Evolutionary conservation across 2,888 invertebrate genomes (phyloP), one percentile per base, ranked within the genome.

Genomic region (Drosophila meridiana): DNA sequence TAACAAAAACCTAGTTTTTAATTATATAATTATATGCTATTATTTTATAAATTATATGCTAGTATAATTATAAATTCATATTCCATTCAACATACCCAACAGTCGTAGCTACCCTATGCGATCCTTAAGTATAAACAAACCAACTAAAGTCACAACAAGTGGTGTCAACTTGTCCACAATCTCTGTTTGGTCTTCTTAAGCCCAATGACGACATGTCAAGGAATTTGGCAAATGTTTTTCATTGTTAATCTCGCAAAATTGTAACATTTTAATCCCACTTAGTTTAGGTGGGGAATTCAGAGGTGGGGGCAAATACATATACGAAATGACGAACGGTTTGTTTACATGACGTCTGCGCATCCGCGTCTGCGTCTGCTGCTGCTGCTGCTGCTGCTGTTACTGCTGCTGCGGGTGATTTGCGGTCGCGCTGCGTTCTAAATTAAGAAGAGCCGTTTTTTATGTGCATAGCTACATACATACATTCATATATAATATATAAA

Each of bases 401-500:
- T 57, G 66, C 73, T 79, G 65, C 69, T 77, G 73, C 78, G 76
- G 83, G 76, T 80, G 83, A 58, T 76, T 78, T 76, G 73, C 80
- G 83, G 75, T 65, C 73, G 76, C 80, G 80, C 70, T 80, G 80
- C 68, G 80, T 87, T 85, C 85, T 85, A 85, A 81, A 81, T 85
- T 71, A 87, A 85, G 87, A 73, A 77, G 73, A 69, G 66, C 58
- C 69, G 63, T 62, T 42, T 69, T 40, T 45, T 63, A 61, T 66
- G 62, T 73, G 69, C 59, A 47, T n/a, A 58, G 32, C 32, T 26
- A 57, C 53, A 67, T 58, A 72, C 36, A 32, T 56, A 50, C 13
- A 43, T 9, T 55, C 5, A 28, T 28, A 47, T 56, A 66, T 57
- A 74, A 20, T 20, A 45, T 28, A 42, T 6, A 42, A 34, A 34